Conservation (phyloP, 2,113 vertebrate species). For the Sula dactylatra region DNA sequence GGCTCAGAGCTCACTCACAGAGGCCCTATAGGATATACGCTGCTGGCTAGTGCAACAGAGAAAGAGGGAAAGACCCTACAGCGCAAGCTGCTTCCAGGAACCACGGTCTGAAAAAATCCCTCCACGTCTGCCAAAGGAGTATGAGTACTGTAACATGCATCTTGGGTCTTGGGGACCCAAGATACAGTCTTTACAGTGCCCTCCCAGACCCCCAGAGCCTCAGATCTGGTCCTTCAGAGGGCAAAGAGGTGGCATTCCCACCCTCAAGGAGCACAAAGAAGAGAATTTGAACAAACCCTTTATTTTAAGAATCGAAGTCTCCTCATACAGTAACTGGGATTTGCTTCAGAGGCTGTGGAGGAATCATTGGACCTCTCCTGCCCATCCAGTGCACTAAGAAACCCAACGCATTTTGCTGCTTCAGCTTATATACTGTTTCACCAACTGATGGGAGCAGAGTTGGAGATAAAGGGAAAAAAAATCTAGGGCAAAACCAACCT, state of each 20-base stretch:
- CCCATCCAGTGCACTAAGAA: neutral
- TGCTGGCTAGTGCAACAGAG: neutral
- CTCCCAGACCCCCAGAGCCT: neutral
- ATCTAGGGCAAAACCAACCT: conserved; percentile 13
- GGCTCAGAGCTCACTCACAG: neutral
- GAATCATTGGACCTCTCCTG: neutral
- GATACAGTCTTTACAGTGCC: neutral
- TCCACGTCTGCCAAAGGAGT: accelerated
- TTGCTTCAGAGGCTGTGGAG: neutral
- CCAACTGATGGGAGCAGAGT: neutral
- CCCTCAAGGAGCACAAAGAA: neutral
- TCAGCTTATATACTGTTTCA: neutral
- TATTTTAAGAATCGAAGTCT: neutral
- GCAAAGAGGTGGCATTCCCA: neutral
- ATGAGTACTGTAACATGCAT: accelerated
- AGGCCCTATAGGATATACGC: neutral
- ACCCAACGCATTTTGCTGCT: neutral
- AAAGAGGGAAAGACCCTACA: neutral
- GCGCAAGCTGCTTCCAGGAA: neutral
- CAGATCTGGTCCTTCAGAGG: neutral
- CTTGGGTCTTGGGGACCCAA: neutral
- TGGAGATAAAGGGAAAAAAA: neutral
- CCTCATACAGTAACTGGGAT: neutral
- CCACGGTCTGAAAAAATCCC: accelerated
- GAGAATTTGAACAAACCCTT: neutral